Evolutionary conservation across 2,888 invertebrate genomes (phyloP), one percentile per base, ranked within the genome.

Genomic region (Ormyrus thymus): DNA sequence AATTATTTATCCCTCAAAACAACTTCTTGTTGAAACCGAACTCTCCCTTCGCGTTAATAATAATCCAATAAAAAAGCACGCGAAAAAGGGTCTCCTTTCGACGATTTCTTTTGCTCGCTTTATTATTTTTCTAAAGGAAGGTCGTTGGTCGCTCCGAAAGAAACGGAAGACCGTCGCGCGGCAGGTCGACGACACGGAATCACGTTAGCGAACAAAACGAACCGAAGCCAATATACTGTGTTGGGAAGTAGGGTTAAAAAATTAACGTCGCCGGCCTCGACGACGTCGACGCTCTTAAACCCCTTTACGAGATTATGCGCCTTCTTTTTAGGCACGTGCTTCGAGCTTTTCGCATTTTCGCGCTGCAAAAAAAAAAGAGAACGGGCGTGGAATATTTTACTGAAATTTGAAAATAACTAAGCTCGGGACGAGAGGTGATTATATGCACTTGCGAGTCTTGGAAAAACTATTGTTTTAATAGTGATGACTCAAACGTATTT

Each of bases 121-220:
- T 45, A 15, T 62, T 45, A n/a, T 43, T n/a, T 29, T 55, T 15
- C 50, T 10, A 69, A 53, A 13, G 48, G 13, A 55, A 69, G 61
- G 53, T 62, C 53, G 55, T 62, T 43, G n/a, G 7, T 13, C 50
- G 11, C 43, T 50, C 11, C 46, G 55, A 53, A 61, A 69, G 69
- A 72, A 72, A 55, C 62, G 64, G 55, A 73, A 65, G 73, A 65
- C 56, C 73, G 56, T n/a, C 48, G 59, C 50, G 0, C 7, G 66
- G 10, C 48, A 82, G 87, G 87, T 87, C 86, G 85, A 84, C 84
- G 87, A 86, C 86, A 84, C 82, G 80, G 86, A 87, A 87, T 87
- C 84, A 85, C 85, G 84, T 87, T 87, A 87, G 58, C 74, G 46
- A 6, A 81, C 81, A 82, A 85, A 86, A 84, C 84, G 81, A 72